phyloP scores from a whole-genome alignment of 2,113 vertebrate genomes.

The Beaufortia kweichowensis region DNA sequence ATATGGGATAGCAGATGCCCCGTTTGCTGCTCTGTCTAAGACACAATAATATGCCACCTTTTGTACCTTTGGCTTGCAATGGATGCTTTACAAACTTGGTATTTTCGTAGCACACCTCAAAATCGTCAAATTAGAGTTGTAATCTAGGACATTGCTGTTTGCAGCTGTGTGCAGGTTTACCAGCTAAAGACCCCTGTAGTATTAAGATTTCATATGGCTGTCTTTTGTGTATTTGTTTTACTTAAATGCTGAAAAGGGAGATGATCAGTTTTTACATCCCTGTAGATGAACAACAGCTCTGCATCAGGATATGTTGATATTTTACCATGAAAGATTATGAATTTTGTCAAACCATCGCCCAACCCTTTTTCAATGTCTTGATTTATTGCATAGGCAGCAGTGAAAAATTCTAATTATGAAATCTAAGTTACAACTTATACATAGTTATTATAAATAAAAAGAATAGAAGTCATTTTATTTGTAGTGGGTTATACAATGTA shows the following conservation, averaged over 20 bases:
- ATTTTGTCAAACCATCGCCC: too few species aligned
- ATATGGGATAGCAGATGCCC: slow-evolving; percentile 48
- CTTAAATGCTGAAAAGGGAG: not conserved
- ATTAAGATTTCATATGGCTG: not conserved
- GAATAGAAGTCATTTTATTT: not conserved
- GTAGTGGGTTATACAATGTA: not conserved
- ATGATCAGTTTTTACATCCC: not conserved
- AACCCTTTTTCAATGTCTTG: too few species aligned
- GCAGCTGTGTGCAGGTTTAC: too few species aligned
- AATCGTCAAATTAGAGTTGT: not conserved
- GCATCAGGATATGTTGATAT: too few species aligned
- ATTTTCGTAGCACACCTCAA: not conserved
- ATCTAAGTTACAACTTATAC: too few species aligned
- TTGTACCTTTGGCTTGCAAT: not conserved
- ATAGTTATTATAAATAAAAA: too few species aligned
- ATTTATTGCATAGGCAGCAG: too few species aligned
- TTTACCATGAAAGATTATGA: too few species aligned
- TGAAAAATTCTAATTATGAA: too few species aligned
- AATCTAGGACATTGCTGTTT: too few species aligned
- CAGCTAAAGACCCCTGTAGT: not conserved
- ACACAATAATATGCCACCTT: slow-evolving; percentile 9
- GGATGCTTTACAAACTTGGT: slow-evolving; percentile 11
- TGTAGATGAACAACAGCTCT: too few species aligned
- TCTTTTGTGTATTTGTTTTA: not conserved
- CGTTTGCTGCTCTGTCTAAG: slow-evolving; percentile 11